Base-by-base conservation (phyloP, 2,797 vertebrate species). In the Luscinia luscinia region DNA sequence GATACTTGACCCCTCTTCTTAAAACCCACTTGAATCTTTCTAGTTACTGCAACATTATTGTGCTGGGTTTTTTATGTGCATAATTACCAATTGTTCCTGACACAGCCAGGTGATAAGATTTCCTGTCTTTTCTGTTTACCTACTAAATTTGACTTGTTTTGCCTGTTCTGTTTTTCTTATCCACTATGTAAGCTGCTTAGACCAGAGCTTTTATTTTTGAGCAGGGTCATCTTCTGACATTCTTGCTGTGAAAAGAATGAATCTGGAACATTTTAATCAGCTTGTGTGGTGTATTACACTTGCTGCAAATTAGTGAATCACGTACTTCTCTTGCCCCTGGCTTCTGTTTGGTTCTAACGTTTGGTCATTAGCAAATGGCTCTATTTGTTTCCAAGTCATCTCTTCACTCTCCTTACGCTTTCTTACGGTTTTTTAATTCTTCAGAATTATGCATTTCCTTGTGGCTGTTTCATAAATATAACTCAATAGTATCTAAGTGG, bases 151-250 rank as follows among this genome's bases (percentile, higher is more conserved):
- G 15, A 41, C 83, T 82, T 72, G 36, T 38, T 93, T 87, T 84
- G 26, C 40, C 43, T 62, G 27, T 69, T 94, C 67, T 76, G n/a
- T 57, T 84, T 89, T 89, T 92, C 45, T 79, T 93, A 87, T 12
- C 48, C 32, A 26, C 81, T 61, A 2, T 51, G 30, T 95, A 94
- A 94, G 81, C 86, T 92, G 72, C 78, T 94, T 87, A 93, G 72
- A 81, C 67, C 57, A 70, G 51, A 84, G 90, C 68, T 89, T 88
- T 90, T 91, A 41, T 76, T 94, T 93, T 82, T 95, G 88, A 87
- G 49, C 87, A 74, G 49, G 30, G 78, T 87, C 72, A 87, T 89
- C 78, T 89, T 73, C 49, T 87, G 61, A 74, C 30, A 76, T 66
- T 86, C 64, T 77, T 77, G 14, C 21, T 51, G 55, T 28, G 21